Evolutionary conservation across 2,888 invertebrate genomes (phyloP).

Genomic region (Melinopterus prodromus): DNA sequence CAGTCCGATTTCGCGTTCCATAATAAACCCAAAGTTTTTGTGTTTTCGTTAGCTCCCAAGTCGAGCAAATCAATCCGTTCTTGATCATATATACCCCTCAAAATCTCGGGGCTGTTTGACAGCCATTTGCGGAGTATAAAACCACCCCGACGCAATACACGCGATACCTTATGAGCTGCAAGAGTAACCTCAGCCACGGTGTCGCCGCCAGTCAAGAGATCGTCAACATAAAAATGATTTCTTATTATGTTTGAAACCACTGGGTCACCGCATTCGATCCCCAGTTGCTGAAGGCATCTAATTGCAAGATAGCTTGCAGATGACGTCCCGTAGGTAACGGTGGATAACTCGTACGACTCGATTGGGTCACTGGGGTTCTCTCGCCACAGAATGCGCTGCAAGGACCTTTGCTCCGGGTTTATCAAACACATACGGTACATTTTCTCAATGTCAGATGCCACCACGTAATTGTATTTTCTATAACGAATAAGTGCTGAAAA

Average conservation of each 20-base stretch:
- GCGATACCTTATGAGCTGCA: no score
- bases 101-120: constrained; percentile 35
- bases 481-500: constrained; percentile 19
- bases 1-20: constrained; percentile 31
- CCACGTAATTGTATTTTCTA: constrained; percentile 20
- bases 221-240: constrained; percentile 6
- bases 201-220: background rate
- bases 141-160: constrained; percentile 17
- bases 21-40: constrained; percentile 30
- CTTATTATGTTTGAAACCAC: background rate
- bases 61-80: background rate
- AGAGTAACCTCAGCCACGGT: background rate
- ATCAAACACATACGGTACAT: constrained; percentile 10
- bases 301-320: constrained; percentile 14
- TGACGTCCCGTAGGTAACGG: constrained; percentile 19
- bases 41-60: constrained; percentile 6
- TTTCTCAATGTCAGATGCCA: constrained; percentile 17
- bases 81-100: background rate
- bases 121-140: constrained; percentile 46
- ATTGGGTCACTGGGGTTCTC: background rate
- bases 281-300: constrained; percentile 21
- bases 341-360: background rate
- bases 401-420: constrained; percentile 8
- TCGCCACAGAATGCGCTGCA: constrained; percentile 20
- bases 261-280: background rate